Base-by-base conservation (phyloP, 2,888 invertebrate species). In the Criorhina ranunculi region DNA sequence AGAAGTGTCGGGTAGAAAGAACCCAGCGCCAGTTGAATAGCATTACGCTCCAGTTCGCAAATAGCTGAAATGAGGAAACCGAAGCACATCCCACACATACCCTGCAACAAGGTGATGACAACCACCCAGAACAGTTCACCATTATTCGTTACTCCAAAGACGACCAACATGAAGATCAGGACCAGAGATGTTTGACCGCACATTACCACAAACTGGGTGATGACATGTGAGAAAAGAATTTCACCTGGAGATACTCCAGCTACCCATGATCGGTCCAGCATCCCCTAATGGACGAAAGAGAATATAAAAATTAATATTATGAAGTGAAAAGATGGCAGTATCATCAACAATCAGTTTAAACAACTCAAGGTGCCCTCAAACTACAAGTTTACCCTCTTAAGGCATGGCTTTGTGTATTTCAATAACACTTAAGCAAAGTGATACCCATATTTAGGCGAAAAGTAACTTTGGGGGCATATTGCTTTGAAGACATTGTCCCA, bases 141-240 rank as follows among this genome's bases (percentile, higher is more conserved):
- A 88, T 96, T 95, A 90, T 97, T 96, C 91, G 98, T 96, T 62
- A 98, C 97, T 0, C 96, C 95, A 88, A 98, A 98, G 5, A 97
- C 97, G 5, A 96, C 93, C 88, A 98, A 96, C 95, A 98, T 97
- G 93, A 98, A 98, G 87, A 97, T 93, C 2, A 98, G 94, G 78
- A 98, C 97, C 33, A 98, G 93, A 0, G 96, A 95, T 0, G 98
- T 98, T 93, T 98, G 98, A 0, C 98, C 98, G 88, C 96, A 95
- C 96, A 98, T 97, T 19, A 98, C 97, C 81, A 98, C 95, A 92
- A 98, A 97, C 93, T 98, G 98, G 0, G 98, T 98, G 66, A 97
- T 94, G 72, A 98, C 97, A 92, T 98, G 98, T 0, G 98, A 97
- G 91, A 98, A 96, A 87, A 98, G 94, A 89, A 98, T 96, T 93